phyloP scores from a whole-genome alignment of 2,797 vertebrate species.

The Chloroceryle inda region DNA sequence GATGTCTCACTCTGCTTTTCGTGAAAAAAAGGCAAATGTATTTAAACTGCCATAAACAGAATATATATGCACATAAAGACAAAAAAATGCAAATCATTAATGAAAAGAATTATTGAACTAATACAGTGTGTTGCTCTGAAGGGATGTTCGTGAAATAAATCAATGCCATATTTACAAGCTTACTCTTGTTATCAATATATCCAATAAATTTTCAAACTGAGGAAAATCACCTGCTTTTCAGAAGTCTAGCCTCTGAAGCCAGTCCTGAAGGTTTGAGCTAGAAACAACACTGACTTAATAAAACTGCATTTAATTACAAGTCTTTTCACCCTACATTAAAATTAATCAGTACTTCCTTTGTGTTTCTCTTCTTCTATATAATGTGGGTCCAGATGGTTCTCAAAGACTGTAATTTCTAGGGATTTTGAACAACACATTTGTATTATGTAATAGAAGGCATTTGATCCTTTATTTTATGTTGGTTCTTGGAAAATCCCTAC shows the following conservation, averaged over 20 bases:
- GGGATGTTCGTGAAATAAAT: conserved; percentile 3
- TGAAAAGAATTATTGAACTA: conserved; percentile 38
- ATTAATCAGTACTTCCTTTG: conserved; percentile 61
- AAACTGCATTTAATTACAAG: conserved; percentile 57
- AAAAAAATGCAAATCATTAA: background rate
- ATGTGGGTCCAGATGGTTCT: conserved; percentile 68
- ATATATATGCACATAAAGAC: background rate
- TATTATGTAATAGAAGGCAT: conserved; percentile 66
- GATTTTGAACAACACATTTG: conserved; percentile 71
- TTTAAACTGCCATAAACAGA: background rate
- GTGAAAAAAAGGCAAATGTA: background rate
- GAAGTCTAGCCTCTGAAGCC: background rate
- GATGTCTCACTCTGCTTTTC: background rate
- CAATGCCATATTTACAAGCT: background rate
- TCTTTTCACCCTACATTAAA: conserved; percentile 67
- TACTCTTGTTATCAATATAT: background rate
- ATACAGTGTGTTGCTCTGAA: conserved; percentile 21
- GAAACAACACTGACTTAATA: conserved; percentile 43
- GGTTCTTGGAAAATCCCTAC: conserved; percentile 65
- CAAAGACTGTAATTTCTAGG: conserved; percentile 62
- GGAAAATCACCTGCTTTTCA: background rate
- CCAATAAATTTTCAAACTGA: conserved; percentile 11
- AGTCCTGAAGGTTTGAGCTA: conserved; percentile 18
- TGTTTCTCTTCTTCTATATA: conserved; percentile 50
- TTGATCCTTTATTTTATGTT: conserved; percentile 75